These are phyloP conservation scores for Clytia hemisphaerica DNA, from an alignment of 30 jellyfish, hydroid and myxozoan genomes.

Conservation along the genomic window DNA sequence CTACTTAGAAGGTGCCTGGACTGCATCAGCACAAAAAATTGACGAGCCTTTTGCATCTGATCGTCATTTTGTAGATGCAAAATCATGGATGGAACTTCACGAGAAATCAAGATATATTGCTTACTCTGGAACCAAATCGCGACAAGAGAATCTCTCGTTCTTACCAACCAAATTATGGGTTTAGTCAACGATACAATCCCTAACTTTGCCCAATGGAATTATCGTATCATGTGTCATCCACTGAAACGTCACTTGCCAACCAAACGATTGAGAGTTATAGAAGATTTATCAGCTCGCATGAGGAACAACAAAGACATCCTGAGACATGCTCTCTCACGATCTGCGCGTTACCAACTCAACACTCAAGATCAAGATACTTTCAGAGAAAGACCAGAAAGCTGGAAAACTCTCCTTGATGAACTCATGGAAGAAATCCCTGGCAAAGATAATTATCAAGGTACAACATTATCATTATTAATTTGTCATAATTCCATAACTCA, in stretches of 20 bases:
- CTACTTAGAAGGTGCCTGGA: conserved; percentile 93
- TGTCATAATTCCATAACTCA: no score
- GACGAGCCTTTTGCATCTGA: conserved; percentile 84
- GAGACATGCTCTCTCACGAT: conserved; percentile 4
- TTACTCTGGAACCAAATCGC: conserved; percentile 58
- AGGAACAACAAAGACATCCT: neutral
- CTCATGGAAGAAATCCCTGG: conserved; percentile 42
- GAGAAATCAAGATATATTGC: conserved; percentile 61
- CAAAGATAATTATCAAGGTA: neutral
- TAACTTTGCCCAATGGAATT: conserved; percentile 24
- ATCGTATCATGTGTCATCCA: conserved; percentile 25
- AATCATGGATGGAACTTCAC: conserved; percentile 76
- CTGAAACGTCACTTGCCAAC: neutral
- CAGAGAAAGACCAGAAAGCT: neutral
- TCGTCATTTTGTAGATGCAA: conserved; percentile 80
- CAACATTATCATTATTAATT: no score
- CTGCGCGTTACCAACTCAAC: conserved; percentile 29
- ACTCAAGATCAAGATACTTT: conserved; percentile 10
- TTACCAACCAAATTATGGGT: conserved; percentile 60
- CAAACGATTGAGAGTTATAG: conserved; percentile 36
- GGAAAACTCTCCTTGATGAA: conserved; percentile 8
- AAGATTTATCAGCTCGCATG: conserved; percentile 56
- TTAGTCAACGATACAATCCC: conserved; percentile 32
- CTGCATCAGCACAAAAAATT: conserved; percentile 47
- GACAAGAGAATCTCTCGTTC: conserved; percentile 64